Conservation (phyloP, 2,888 invertebrate genomes). For the Drosophila recens region DNA sequence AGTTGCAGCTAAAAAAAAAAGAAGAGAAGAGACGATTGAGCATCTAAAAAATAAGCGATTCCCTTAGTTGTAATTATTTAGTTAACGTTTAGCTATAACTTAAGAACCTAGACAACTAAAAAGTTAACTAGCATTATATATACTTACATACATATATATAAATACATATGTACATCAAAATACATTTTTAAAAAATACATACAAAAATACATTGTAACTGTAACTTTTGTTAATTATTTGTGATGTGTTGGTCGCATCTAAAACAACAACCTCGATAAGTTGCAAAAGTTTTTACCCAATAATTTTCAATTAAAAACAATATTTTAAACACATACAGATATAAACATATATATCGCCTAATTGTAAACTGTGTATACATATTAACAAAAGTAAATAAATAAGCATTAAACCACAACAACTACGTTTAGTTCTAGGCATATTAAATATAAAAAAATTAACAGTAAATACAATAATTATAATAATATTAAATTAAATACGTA, state of each 20-base stretch:
- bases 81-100: conserved; percentile 63
- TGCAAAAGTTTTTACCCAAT: conserved; percentile 67
- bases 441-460: conserved; percentile 18
- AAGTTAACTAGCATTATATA: conserved; percentile 64
- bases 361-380: conserved; percentile 64
- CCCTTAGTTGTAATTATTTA: conserved; percentile 73
- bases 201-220: conserved; percentile 51
- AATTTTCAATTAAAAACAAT: conserved; percentile 44
- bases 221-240: conserved; percentile 67
- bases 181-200: conserved; percentile 35
- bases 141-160: conserved; percentile 24
- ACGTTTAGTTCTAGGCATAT: conserved; percentile 44
- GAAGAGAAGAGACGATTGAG: conserved; percentile 45
- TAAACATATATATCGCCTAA: conserved; percentile 36
- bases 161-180: conserved; percentile 39
- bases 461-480: conserved; percentile 35
- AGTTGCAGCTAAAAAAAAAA: conserved; percentile 20
- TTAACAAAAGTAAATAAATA: conserved; percentile 35
- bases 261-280: conserved; percentile 82
- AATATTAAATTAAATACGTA: conserved; percentile 52
- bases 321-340: conserved; percentile 39
- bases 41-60: conserved; percentile 61
- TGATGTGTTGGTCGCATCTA: conserved; percentile 85
- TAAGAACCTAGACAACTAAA: conserved; percentile 51
- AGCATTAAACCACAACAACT: conserved; percentile 38